Conservation (phyloP, 2,113 vertebrate species). For the Motacilla alba region DNA sequence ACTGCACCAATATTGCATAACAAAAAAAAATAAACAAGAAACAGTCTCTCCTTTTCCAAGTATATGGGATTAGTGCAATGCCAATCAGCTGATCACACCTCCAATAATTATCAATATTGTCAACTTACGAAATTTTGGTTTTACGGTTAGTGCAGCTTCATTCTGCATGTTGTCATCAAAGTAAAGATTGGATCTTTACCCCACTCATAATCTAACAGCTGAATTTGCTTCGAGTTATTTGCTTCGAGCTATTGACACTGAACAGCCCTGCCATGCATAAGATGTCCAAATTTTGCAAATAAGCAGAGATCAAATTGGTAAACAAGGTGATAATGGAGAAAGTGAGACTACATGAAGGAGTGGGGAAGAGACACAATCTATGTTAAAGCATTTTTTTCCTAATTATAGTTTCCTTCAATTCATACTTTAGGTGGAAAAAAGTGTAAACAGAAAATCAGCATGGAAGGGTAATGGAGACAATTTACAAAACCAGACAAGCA, state of each 20-base stretch:
- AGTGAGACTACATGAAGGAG: neutral
- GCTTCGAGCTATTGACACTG: neutral
- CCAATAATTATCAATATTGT: neutral
- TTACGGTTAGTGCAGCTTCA: neutral
- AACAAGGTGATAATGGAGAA: neutral
- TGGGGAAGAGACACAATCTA: neutral
- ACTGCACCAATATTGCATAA: neutral
- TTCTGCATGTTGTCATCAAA: neutral
- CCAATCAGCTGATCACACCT: neutral
- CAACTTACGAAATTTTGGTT: neutral
- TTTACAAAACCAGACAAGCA: neutral
- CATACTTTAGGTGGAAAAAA: neutral
- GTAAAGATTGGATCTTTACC: neutral
- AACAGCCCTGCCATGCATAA: neutral
- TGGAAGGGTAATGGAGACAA: neutral
- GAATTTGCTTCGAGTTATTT: neutral
- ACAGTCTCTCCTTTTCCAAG: neutral
- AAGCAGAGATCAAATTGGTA: neutral
- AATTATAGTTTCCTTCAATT: neutral
- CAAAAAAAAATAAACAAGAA: neutral
- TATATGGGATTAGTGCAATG: neutral
- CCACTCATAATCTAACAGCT: neutral
- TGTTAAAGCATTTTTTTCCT: neutral
- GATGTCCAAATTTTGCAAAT: neutral
- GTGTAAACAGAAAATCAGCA: neutral